Base-by-base conservation (phyloP, 2,113 vertebrate species). In the Fregetta grallaria region DNA sequence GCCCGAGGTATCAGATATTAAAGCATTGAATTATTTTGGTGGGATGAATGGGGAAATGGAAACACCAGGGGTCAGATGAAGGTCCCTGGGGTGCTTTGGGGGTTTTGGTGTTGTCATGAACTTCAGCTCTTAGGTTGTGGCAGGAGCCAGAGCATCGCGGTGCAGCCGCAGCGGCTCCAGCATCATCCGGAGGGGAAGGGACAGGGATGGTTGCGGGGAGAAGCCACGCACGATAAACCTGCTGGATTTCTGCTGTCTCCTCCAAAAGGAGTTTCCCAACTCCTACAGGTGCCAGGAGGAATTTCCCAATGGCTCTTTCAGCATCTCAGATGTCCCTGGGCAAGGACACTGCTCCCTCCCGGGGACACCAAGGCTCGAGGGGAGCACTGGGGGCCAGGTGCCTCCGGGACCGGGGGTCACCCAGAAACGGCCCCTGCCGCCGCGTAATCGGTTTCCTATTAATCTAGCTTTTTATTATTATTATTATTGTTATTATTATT, bases 401-500 rank as follows among this genome's bases (percentile, higher is more conserved):
- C 26, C 74, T 47, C 15, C 18, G 8, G 82, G 90, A 62, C 74
- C 3, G 0, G 38, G 62, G 59, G 56, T 87, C 61, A 47, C 73
- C 85, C 65, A 18, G 72, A 87, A 92, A 38, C 78, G 23, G 55
- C 83, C 78, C 79, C 80, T 22, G 3, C 72, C 36, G 1, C 80
- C 1, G 2, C 3, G 2, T 81, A 90, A 97, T 96, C 45, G 1
- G 32, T 80, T 92, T 76, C 79, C 94, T 89, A 96, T 98, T 93
- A 96, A 96, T 97, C 95, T 67, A 58, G 45, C 79, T 62, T 90
- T 71, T 91, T 92, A 91, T 77, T 96, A 94, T 96, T 78, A 49
- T 97, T 98, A 88, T 98, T 98, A 97, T 98, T 98, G 91, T 98
- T 98, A 95, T 98, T 98, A 97, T 98, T 97, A 97, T 97, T 97